Conservation (phyloP, 1,140 invertebrate genomes). For the Neodiprion lecontei region DNA sequence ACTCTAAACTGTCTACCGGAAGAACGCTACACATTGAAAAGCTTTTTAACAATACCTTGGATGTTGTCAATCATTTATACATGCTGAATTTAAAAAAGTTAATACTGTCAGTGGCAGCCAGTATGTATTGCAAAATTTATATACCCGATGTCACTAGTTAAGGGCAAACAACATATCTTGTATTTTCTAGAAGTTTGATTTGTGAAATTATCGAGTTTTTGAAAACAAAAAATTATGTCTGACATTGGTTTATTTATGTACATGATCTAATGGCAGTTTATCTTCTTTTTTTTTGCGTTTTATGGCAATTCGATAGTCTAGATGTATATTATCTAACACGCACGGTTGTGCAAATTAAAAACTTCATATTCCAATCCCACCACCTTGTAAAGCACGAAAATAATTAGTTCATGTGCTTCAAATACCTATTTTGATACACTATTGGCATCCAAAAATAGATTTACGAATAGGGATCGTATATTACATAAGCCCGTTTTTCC, state of each 20-base stretch:
- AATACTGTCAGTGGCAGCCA: slow-evolving; percentile 1
- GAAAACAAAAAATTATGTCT: not conserved
- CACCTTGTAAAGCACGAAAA: too few species aligned
- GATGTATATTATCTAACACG: not conserved
- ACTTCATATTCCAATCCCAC: too few species aligned
- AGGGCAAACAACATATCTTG: not conserved
- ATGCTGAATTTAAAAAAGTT: not conserved
- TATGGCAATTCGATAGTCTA: not conserved
- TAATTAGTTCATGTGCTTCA: too few species aligned
- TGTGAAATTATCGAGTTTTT: not conserved
- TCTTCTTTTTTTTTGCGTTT: slow-evolving; percentile 12
- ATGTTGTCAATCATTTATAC: too few species aligned
- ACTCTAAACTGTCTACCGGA: not conserved
- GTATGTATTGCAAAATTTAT: not conserved
- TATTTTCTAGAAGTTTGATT: too few species aligned
- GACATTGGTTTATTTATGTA: slow-evolving; percentile 32
- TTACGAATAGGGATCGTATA: too few species aligned
- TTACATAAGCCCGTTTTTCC: too few species aligned
- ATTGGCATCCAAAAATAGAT: too few species aligned
- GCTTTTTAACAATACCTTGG: not conserved
- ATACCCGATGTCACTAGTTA: not conserved
- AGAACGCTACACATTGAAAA: not conserved
- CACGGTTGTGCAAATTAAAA: too few species aligned
- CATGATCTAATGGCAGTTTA: slow-evolving; percentile 49
- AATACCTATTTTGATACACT: too few species aligned